phyloP scores from a whole-genome alignment of 2,113 vertebrate genomes.

The Cettia cetti region DNA sequence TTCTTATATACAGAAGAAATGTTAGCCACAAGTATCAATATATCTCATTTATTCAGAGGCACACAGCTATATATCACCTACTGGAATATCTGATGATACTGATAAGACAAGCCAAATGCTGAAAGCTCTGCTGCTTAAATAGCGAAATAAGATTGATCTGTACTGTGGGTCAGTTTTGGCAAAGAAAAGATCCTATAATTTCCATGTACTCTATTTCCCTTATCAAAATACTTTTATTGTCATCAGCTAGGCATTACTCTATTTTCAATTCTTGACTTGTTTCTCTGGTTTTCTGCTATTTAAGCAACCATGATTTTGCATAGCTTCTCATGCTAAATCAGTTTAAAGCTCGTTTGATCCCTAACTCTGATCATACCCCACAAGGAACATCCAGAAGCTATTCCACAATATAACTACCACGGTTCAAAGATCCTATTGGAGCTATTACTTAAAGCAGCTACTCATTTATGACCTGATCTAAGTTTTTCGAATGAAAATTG shows the following conservation, averaged over 20 bases:
- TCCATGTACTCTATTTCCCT: neutral
- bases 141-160: neutral
- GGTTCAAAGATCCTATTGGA: neutral
- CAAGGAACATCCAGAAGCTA: neutral
- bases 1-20: neutral
- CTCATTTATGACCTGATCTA: neutral
- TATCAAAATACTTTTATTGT: neutral
- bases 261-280: neutral
- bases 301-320: neutral
- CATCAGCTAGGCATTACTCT: neutral
- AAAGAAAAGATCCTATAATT: neutral
- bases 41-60: neutral
- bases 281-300: neutral
- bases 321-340: neutral
- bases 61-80: neutral
- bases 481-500: neutral
- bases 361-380: neutral
- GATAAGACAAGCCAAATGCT: constrained; percentile 19
- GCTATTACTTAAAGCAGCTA: neutral
- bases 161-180: neutral
- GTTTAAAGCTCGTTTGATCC: neutral
- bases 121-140: neutral
- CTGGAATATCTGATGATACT: neutral
- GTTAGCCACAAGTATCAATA: neutral
- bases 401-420: neutral